Percentiles rank a stretch among this genome's conserved stretches.
phyloP scores from a whole-genome alignment of 1,140 invertebrate species.

The Apis mellifera region DNA sequence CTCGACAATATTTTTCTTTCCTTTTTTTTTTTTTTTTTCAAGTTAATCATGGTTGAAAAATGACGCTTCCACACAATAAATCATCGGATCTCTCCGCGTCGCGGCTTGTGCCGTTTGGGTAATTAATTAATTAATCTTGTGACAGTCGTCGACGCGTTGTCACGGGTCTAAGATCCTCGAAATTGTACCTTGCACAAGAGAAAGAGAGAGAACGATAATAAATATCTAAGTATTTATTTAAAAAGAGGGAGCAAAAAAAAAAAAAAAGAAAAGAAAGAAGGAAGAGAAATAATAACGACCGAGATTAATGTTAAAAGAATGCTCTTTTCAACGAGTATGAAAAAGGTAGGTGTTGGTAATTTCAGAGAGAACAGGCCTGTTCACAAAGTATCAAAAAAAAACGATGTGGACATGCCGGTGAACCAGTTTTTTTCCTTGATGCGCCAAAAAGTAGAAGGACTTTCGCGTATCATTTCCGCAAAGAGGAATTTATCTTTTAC shows the following conservation, averaged over 20 bases:
- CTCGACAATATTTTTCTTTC: neutral
- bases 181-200: neutral
- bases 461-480: too few relatives aligned
- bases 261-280: neutral
- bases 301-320: neutral
- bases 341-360: slow-evolving; percentile 35
- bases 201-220: neutral
- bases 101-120: neutral
- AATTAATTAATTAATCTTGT: slow-evolving; percentile 29
- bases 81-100: neutral
- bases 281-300: too few relatives aligned
- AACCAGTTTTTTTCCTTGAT: slow-evolving; percentile 18
- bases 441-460: neutral
- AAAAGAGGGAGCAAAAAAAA: neutral
- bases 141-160: slow-evolving; percentile 3
- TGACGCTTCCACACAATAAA: neutral
- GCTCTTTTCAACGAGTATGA: slow-evolving; percentile 22
- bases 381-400: slow-evolving; percentile 25
- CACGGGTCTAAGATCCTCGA: neutral
- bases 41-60: slow-evolving; percentile 1
- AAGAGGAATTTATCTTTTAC: too few relatives aligned
- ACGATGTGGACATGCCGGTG: slow-evolving; percentile 14
- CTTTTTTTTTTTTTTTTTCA: too few relatives aligned
- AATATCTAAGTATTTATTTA: slow-evolving; percentile 21
- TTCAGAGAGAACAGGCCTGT: slow-evolving; percentile 11